Evolutionary conservation across 2,797 vertebrate genomes (phyloP).

Genomic region (Gallirallus australis): DNA sequence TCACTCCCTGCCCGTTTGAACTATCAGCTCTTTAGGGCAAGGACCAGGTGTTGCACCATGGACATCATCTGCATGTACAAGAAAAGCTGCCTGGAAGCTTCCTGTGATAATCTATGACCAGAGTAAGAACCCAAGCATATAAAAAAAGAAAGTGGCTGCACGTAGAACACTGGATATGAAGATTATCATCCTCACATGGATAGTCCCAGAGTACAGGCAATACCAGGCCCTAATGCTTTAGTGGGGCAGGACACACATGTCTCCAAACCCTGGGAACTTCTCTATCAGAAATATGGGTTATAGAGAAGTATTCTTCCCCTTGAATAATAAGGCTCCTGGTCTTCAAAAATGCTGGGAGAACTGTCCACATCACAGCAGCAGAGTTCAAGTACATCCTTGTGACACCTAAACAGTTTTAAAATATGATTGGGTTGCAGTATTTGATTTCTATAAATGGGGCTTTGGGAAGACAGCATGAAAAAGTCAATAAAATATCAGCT

Average conservation of each 20-base stretch:
- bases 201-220: background rate
- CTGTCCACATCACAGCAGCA: background rate
- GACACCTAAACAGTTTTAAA: background rate
- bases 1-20: background rate
- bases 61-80: rapidly evolving
- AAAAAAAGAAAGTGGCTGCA: background rate
- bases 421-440: background rate
- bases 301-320: background rate
- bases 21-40: background rate
- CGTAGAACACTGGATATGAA: background rate
- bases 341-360: background rate
- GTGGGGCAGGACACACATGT: background rate
- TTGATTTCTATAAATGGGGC: background rate
- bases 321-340: background rate
- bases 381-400: background rate
- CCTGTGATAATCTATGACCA: background rate
- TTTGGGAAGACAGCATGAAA: background rate
- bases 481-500: background rate
- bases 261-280: background rate
- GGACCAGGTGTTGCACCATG: background rate
- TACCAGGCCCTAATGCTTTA: background rate
- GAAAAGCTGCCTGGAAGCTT: background rate
- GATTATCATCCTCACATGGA: background rate
- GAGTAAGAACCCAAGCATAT: background rate
- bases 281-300: background rate